Percentiles rank a stretch among this genome's conserved stretches.
phyloP scores from a whole-genome alignment of 2,113 vertebrate species.

The Mastomys natalensis region DNA sequence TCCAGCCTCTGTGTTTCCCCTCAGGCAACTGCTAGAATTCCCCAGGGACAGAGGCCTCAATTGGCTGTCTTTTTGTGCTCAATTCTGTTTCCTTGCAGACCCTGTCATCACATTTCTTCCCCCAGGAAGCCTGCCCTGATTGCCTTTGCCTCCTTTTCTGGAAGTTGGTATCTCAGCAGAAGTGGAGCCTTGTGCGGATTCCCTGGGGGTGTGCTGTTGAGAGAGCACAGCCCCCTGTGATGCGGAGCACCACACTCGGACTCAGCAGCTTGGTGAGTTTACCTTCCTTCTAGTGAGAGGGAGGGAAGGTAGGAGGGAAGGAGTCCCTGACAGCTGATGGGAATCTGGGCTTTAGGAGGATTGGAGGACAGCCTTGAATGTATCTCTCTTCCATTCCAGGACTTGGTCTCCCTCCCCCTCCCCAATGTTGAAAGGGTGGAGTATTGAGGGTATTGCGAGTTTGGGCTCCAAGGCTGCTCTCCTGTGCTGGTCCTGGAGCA shows the following conservation, averaged over 20 bases:
- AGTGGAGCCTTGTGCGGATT: slow-evolving; percentile 33
- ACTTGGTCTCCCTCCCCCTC: neutral
- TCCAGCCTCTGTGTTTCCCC: neutral
- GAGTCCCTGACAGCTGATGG: neutral
- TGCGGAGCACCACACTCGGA: slow-evolving; percentile 42
- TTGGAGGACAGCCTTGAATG: neutral
- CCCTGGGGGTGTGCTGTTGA: slow-evolving; percentile 37
- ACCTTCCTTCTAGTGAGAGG: slow-evolving; percentile 13
- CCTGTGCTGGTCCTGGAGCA: neutral
- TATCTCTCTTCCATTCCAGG: neutral
- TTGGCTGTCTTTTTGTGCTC: slow-evolving; percentile 42
- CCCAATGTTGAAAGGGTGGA: neutral
- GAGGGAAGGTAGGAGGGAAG: neutral
- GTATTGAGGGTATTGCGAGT: neutral
- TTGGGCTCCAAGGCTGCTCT: slow-evolving; percentile 24
- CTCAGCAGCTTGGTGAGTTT: slow-evolving; percentile 66
- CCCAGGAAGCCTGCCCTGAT: slow-evolving; percentile 61
- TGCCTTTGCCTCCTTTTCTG: slow-evolving; percentile 57
- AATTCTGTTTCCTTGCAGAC: slow-evolving; percentile 64
- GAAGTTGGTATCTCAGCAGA: slow-evolving; percentile 39
- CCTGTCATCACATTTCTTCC: slow-evolving; percentile 35
- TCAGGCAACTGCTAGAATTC: slow-evolving; percentile 15
- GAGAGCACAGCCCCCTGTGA: slow-evolving; percentile 62
- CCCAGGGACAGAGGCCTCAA: neutral
- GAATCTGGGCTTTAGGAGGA: neutral